phyloP scores from a whole-genome alignment of 2,113 vertebrate species.

The Tiliqua scincoides region DNA sequence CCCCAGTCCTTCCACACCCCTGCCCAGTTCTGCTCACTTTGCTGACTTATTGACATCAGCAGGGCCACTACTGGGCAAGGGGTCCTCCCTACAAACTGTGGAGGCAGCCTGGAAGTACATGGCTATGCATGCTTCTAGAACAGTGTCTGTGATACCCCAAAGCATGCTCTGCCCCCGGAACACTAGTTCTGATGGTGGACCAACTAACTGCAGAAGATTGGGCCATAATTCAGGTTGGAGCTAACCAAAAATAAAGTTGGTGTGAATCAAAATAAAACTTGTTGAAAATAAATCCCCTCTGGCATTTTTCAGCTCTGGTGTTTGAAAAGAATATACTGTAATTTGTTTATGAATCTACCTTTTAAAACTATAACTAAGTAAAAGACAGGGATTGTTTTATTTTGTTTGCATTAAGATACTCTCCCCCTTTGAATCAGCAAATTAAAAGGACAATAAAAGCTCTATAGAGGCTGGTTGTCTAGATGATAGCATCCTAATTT shows the following conservation, averaged over 20 bases:
- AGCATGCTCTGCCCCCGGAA: no score
- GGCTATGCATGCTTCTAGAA: no score
- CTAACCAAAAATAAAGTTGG: conserved; percentile 11
- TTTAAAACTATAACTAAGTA: neutral
- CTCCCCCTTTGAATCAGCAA: conserved; percentile 57
- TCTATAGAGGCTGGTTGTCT: conserved; percentile 31
- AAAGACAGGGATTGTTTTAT: neutral
- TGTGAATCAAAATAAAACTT: neutral
- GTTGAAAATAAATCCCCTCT: neutral
- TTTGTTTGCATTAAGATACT: neutral
- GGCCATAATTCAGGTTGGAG: neutral
- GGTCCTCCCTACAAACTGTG: no score
- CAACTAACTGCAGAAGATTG: no score
- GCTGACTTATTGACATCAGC: no score
- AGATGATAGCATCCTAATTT: conserved; percentile 53
- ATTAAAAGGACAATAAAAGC: conserved; percentile 60
- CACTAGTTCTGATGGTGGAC: no score
- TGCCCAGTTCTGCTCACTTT: no score
- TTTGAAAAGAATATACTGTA: conserved; percentile 44
- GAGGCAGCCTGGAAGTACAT: no score
- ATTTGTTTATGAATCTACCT: neutral
- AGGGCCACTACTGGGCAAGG: no score
- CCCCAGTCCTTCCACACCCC: no score
- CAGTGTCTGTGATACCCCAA: no score
- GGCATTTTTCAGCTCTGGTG: conserved; percentile 39